A percentile compares a stretch with the other conserved stretches of the same genome.
Conservation (phyloP, 2,797 vertebrate species). For the Melanotaenia parkinsoni region DNA sequence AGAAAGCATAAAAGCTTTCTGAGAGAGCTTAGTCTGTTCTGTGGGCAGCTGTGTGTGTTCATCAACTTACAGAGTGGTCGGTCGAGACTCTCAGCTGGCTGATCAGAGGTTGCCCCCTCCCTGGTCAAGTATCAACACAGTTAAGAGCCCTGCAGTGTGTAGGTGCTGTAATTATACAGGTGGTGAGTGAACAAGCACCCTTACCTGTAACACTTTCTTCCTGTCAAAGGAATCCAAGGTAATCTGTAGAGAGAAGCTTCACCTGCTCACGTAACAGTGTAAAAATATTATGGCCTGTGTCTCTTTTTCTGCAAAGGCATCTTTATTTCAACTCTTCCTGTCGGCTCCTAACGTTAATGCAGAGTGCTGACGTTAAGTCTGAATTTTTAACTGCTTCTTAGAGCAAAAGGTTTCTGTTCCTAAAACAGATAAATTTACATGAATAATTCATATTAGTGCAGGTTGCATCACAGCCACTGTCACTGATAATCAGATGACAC, state of each 20-base stretch:
- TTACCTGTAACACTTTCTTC: slow-evolving; percentile 8
- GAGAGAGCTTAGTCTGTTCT: slow-evolving; percentile 13
- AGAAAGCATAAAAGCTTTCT: slow-evolving; percentile 33
- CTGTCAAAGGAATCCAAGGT: slow-evolving; percentile 18
- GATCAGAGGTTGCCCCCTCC: slow-evolving; percentile 56
- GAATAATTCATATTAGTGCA: slow-evolving; percentile 77
- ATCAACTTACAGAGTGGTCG: slow-evolving; percentile 55
- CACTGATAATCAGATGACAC: slow-evolving; percentile 72
- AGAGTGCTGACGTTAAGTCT: slow-evolving; percentile 14
- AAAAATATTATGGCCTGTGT: neutral
- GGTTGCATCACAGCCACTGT: slow-evolving; percentile 70
- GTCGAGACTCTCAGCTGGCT: slow-evolving; percentile 58
- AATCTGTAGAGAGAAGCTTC: slow-evolving; percentile 11
- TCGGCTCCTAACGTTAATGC: slow-evolving; percentile 15
- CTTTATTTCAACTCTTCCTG: neutral
- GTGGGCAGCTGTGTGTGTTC: slow-evolving; percentile 37
- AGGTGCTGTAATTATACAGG: slow-evolving; percentile 59
- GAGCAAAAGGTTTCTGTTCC: slow-evolving; percentile 52
- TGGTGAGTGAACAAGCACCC: slow-evolving; percentile 48
- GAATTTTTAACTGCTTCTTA: slow-evolving; percentile 33
- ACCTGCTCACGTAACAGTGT: slow-evolving; percentile 9
- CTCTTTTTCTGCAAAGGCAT: neutral
- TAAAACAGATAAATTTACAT: slow-evolving; percentile 75
- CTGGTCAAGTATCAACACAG: slow-evolving; percentile 75
- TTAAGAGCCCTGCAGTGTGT: slow-evolving; percentile 46